Conservation (phyloP, 2,888 invertebrate genomes). For the Opisthograptis luteolata region DNA sequence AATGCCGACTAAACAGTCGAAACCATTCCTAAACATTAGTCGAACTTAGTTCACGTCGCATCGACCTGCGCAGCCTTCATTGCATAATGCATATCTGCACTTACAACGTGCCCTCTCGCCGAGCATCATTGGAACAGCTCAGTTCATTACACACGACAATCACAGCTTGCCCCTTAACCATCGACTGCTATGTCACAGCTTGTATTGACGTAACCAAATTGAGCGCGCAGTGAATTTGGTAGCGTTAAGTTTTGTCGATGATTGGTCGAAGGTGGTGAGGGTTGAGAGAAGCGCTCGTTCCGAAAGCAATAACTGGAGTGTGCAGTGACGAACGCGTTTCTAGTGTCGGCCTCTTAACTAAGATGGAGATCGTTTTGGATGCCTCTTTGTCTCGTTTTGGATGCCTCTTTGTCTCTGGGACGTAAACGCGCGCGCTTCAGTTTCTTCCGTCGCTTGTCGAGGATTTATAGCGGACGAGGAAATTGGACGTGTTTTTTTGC, state of each 20-base stretch:
- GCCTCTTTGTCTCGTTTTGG: slow-evolving; percentile 71
- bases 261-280: slow-evolving; percentile 7
- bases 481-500: slow-evolving; percentile 43
- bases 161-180: slow-evolving; percentile 3
- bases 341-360: slow-evolving; percentile 70
- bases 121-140: slow-evolving; percentile 27
- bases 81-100: slow-evolving; percentile 40
- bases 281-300: slow-evolving; percentile 28
- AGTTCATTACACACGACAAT: slow-evolving; percentile 34
- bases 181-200: slow-evolving; percentile 4
- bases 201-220: neutral
- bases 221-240: neutral
- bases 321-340: slow-evolving; percentile 74
- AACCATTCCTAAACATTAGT: slow-evolving; percentile 35
- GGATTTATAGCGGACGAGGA: slow-evolving; percentile 37
- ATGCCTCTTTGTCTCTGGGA: slow-evolving; percentile 61
- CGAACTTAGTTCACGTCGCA: slow-evolving; percentile 34
- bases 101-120: slow-evolving; percentile 17
- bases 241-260: neutral
- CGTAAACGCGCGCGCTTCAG: slow-evolving; percentile 30
- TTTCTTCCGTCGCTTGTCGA: slow-evolving; percentile 48
- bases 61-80: slow-evolving; percentile 20
- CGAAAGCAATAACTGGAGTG: slow-evolving; percentile 65
- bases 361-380: slow-evolving; percentile 63
- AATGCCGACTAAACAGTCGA: slow-evolving; percentile 33